Evolutionary conservation across 2,888 invertebrate species (phyloP).

Genomic region (Leptinotarsa juncta): DNA sequence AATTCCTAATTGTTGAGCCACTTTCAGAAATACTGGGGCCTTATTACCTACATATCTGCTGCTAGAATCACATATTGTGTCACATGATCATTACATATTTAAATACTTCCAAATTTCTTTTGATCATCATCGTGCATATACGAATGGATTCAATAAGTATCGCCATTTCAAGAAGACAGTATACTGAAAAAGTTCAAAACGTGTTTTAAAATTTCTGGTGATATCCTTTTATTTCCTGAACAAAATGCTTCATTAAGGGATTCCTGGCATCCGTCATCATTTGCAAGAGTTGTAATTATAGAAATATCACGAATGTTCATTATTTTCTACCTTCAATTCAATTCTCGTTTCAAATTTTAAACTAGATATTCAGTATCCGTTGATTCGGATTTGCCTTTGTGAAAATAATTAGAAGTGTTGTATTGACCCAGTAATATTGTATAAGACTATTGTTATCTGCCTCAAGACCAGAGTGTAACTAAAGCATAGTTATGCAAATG

Average conservation of each 20-base stretch:
- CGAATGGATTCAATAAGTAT: too few species aligned
- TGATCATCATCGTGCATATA: too few species aligned
- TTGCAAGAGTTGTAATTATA: slow-evolving; percentile 7
- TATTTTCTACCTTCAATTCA: not conserved
- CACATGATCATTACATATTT: too few species aligned
- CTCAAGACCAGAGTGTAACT: slow-evolving; percentile 51
- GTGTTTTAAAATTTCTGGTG: too few species aligned
- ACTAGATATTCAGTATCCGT: slow-evolving; percentile 24
- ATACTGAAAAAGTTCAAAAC: too few species aligned
- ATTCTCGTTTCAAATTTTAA: not conserved
- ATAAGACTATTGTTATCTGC: slow-evolving; percentile 52
- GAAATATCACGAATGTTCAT: not conserved
- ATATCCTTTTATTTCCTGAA: too few species aligned
- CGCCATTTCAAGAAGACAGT: too few species aligned
- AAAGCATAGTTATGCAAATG: slow-evolving; percentile 57
- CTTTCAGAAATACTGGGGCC: too few species aligned
- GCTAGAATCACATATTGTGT: too few species aligned
- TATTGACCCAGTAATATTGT: slow-evolving; percentile 49
- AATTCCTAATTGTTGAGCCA: too few species aligned
- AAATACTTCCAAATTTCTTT: too few species aligned
- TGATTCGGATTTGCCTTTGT: slow-evolving; percentile 30
- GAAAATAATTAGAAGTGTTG: slow-evolving; percentile 42
- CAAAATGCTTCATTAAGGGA: not conserved
- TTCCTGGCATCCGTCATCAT: not conserved
- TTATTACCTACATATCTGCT: too few species aligned